Base-by-base conservation (phyloP, 2,797 vertebrate species). In the Acrossocheilus wenchowensis region DNA sequence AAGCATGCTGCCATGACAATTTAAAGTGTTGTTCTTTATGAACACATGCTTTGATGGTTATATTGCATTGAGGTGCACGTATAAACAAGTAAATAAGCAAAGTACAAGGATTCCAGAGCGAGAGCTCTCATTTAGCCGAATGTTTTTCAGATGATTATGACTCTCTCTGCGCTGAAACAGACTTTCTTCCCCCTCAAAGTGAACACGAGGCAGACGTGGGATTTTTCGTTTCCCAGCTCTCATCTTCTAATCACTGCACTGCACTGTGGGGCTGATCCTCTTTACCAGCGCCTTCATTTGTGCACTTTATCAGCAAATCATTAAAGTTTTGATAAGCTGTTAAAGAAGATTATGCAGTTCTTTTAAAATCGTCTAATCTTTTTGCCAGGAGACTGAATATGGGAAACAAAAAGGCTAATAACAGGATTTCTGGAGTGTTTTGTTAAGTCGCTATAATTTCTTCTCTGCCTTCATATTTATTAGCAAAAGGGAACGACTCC, bases 251-350 rank as follows among this genome's bases (percentile, higher is more conserved):
- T 96, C 96, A 95, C 95, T 95, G 92, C 92, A 95, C 94, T 94
- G 95, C 94, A 95, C 94, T 95, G 93, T 93, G 52, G 93, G 94
- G 94, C 94, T 96, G 95, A 96, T 96, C 95, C 95, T 96, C 95
- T 96, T 95, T 96, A 94, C 94, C 93, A 94, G 94, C 94, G 94
- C 94, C 95, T 96, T 96, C 95, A 96, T 96, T 96, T 95, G 94
- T 95, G 94, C 94, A 95, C 94, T 95, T 96, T 96, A 96, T 96
- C 96, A 93, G 91, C 92, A 94, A 95, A 96, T 96, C 96, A 95
- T 95, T 95, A 95, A 96, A 96, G 95, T 96, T 96, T 95, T 95
- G 95, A 95, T 96, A 96, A 96, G 95, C 95, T 95, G 92, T 95
- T 95, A 94, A 96, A 96, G 95, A 92, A 95, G 95, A 96, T 96